These are phyloP conservation scores for Melolontha melolontha DNA, from an alignment of 2,888 invertebrate genomes.

Conservation along the genomic window DNA sequence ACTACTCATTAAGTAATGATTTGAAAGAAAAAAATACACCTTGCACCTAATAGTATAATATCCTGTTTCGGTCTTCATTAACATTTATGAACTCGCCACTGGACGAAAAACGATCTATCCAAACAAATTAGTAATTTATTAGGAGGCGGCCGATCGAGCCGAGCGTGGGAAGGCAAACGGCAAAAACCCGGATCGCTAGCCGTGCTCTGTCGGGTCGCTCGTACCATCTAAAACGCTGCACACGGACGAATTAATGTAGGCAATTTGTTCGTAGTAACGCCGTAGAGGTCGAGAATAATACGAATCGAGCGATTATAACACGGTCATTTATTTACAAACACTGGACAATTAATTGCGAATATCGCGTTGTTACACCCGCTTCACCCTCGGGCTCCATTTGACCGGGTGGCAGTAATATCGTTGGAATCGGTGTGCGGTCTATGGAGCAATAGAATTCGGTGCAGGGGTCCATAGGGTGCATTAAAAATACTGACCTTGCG, in stretches of 20 bases:
- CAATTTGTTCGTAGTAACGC: slow-evolving; percentile 9
- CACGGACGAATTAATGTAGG: slow-evolving; percentile 14
- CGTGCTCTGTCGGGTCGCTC: too few species aligned
- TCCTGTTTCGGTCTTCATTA: too few species aligned
- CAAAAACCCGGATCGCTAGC: slow-evolving; percentile 8
- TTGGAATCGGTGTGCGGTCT: slow-evolving; percentile 16
- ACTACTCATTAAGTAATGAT: too few species aligned
- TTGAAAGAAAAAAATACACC: too few species aligned
- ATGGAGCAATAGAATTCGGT: slow-evolving; percentile 17
- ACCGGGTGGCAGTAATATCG: slow-evolving; percentile 1
- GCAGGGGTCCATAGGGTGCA: slow-evolving; percentile 5
- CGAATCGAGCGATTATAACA: slow-evolving; percentile 19
- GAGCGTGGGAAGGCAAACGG: slow-evolving; percentile 7
- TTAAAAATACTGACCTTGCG: slow-evolving; percentile 6
- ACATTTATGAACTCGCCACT: too few species aligned
- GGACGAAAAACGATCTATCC: too few species aligned
- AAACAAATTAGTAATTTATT: too few species aligned
- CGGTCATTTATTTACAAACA: slow-evolving; percentile 19
- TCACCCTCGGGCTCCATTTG: not conserved
- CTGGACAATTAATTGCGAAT: slow-evolving; percentile 18
- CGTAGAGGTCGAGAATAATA: slow-evolving; percentile 14
- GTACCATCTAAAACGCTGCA: not conserved
- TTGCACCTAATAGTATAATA: too few species aligned
- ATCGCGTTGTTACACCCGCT: slow-evolving; percentile 11
- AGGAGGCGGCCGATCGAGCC: too few species aligned